Evolutionary conservation across 2,888 invertebrate species (phyloP), one percentile per base, ranked within the genome.

Genomic region (Cheilosia vulpina): DNA sequence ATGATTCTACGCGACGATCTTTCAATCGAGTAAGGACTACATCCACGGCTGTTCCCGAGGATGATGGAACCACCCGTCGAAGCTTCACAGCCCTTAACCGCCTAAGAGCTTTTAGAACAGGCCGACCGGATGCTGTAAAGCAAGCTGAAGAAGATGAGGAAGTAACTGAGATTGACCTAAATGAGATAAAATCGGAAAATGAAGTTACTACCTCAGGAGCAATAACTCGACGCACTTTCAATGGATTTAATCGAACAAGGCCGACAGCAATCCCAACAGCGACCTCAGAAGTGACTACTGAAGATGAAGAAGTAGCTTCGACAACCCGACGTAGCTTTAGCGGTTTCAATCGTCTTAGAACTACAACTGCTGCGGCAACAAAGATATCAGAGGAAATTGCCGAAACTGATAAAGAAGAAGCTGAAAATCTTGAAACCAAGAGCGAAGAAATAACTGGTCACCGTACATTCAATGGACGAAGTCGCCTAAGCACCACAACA

Each of bases 311-410:
- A 15, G 0, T 17, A 6, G 19, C 21, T 15, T 17, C 21, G 13
- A 24, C 87, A 3, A 87, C 87, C 2, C 60, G 55, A 6, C 87
- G 78, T 24, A 11, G 87, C 63, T 34, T 88, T n/a, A 53, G 71
- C 4, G 15, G 43, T 2, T 78, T 83, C n/a, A 79, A 58, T 4
- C 87, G 15, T 21, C 62, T 58, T 11, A 38, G 87, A 1, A 87
- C 76, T 53, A 73, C 87, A 0, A 87, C 71, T n/a, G 31, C 43
- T 0, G n/a, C 66, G 1, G 72, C 63, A 45, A 15, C 11, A 15
- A 73, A 55, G 6, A 53, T 41, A 11, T 38, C 38, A 11, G 38
- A 13, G 11, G 13, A 1, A 13, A 11, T 4, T 7, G 73, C 72
- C 34, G 77, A 73, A 5, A 69, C 75, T 9, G 72, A 63, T 13